phyloP scores from a whole-genome alignment of 1,140 invertebrate species.

The Plodia interpunctella region DNA sequence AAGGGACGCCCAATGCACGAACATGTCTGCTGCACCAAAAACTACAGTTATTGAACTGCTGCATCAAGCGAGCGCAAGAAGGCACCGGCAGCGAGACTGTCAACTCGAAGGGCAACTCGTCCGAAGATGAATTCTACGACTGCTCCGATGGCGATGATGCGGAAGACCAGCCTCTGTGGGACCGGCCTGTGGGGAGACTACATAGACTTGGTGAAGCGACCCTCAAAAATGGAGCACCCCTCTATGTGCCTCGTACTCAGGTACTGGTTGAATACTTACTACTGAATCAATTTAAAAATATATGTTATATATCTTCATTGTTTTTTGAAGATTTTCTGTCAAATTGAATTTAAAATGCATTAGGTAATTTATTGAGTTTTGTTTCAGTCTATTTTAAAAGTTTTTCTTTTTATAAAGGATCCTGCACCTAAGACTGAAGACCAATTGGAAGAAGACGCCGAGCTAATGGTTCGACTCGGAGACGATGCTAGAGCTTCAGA shows the following conservation, averaged over 20 bases:
- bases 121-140: conserved; percentile 92
- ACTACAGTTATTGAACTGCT: conserved; percentile 97
- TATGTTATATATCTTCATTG: too few species aligned
- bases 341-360: too few species aligned
- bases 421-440: conserved; percentile 98
- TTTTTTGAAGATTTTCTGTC: too few species aligned
- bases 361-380: too few species aligned
- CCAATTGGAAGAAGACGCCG: conserved; percentile 94
- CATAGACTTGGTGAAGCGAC: conserved; percentile 50
- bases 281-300: not conserved
- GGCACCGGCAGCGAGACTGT: conserved; percentile 40
- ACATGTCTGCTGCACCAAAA: conserved; percentile 97
- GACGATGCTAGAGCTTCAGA: conserved; percentile 89
- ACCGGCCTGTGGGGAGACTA: conserved; percentile 65
- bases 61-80: conserved; percentile 83
- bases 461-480: conserved; percentile 91
- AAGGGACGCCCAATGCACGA: conserved; percentile 88
- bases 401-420: conserved; percentile 79
- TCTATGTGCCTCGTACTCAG: conserved; percentile 66
- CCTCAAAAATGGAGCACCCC: conserved; percentile 56
- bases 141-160: conserved; percentile 80
- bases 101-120: conserved; percentile 79
- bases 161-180: conserved; percentile 80
- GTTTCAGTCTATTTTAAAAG: too few species aligned
- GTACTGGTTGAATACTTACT: conserved; percentile 22